Conservation (phyloP, 2,797 vertebrate genomes). For the Alca torda region DNA sequence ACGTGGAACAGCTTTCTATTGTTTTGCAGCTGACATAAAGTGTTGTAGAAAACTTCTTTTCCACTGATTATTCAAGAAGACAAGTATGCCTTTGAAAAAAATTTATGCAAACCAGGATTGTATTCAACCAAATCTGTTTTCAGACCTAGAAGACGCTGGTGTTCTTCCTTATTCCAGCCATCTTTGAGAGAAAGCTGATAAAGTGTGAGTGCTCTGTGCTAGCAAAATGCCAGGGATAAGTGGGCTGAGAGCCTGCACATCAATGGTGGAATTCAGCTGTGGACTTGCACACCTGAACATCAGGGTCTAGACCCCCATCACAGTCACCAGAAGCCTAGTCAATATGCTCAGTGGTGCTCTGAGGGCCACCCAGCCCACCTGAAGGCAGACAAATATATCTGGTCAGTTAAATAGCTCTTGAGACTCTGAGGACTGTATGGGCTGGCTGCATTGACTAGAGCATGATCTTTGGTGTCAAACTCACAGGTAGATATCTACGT, state of each 20-base stretch:
- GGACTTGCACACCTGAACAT: rapidly evolving
- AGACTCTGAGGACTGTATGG: background rate
- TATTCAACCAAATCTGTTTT: background rate
- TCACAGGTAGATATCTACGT: background rate
- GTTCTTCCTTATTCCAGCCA: background rate
- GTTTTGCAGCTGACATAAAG: background rate
- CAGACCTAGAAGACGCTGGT: background rate
- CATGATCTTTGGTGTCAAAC: background rate
- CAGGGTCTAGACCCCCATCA: background rate
- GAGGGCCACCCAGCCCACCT: background rate
- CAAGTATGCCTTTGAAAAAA: background rate
- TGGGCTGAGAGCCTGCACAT: background rate
- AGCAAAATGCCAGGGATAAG: background rate
- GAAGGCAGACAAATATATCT: background rate
- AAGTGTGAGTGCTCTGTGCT: background rate
- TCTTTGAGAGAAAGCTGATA: background rate
- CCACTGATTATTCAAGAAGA: background rate
- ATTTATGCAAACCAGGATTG: background rate
- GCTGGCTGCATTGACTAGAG: background rate
- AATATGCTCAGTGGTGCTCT: background rate
- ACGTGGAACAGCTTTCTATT: background rate
- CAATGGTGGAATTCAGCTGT: background rate
- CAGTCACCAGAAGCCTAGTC: background rate
- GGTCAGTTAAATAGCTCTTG: no score
- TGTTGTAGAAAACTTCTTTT: background rate